phyloP scores from a whole-genome alignment of 1,140 invertebrate genomes.

The Venturia canescens region DNA sequence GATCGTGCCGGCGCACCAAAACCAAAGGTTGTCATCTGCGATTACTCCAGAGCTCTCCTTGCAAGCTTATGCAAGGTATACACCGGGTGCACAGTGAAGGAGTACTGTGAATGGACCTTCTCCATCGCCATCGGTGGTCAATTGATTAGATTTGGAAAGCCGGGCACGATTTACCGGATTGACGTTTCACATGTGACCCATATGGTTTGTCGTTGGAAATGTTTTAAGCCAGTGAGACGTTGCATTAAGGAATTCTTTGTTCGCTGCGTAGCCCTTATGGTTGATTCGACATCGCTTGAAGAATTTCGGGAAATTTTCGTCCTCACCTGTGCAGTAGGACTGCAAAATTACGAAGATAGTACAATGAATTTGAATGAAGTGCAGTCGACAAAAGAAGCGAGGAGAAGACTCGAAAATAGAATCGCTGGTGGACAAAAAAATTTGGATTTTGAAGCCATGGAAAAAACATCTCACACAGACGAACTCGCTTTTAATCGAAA shows the following conservation, averaged over 20 bases:
- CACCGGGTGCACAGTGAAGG: neutral
- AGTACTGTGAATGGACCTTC: too few relatives aligned
- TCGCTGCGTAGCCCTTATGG: constrained; percentile 27
- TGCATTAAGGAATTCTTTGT: constrained; percentile 12
- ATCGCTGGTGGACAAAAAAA: too few relatives aligned
- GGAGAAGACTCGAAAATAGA: too few relatives aligned
- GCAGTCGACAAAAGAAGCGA: too few relatives aligned
- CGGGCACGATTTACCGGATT: neutral
- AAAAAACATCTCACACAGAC: too few relatives aligned
- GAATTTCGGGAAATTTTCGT: too few relatives aligned
- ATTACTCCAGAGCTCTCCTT: constrained; percentile 19
- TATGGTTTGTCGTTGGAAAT: constrained; percentile 31
- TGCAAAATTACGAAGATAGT: too few relatives aligned
- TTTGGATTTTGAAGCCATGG: too few relatives aligned
- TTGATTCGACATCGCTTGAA: neutral
- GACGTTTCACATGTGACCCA: constrained; percentile 34
- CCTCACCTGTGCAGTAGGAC: too few relatives aligned
- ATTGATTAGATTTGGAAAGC: neutral
- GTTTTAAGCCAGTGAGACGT: neutral
- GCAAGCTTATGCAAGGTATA: neutral
- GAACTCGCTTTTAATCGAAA: too few relatives aligned
- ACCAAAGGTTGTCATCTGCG: neutral
- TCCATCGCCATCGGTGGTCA: neutral
- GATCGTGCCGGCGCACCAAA: neutral
- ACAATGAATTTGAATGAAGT: too few relatives aligned